Evolutionary conservation across 53 echinoderm and acorn worm species (phyloP), one percentile per base, ranked within the genome.

Genomic region (Pentamera pediparva): DNA sequence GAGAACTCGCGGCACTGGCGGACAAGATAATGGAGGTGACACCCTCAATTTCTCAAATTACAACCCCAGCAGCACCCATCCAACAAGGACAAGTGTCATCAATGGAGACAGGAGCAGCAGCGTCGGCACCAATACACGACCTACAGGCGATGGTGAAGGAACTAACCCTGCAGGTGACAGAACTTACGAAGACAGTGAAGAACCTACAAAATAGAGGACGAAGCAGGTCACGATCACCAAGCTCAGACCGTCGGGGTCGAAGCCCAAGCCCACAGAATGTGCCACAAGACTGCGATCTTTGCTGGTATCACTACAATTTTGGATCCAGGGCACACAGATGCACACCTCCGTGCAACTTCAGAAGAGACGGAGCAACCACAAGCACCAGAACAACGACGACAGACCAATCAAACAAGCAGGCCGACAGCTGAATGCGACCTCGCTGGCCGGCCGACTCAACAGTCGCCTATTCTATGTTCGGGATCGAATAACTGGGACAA

Each of bases 391-490:
- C n/a, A n/a, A n/a, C n/a, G n/a, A n/a, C n/a, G n/a, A n/a, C 9
- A 41, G 25, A 26, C 30, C 59, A 58, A 12, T 12, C 25, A 58
- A 58, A 58, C 3, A 31, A 58, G 59, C 59, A 76, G 56, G 70
- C 79, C 69, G 29, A 70, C 32, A 55, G 69, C 48, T 67, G 50
- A 45, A 18, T 29, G 50, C 78, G 67, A 41, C 78, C 10, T 22
- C 2, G 29, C 17, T 45, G 15, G 13, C 78, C 40, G 78, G 78
- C 65, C 32, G 35, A 32, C 21, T 27, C 11, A 38, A 47, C 32
- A 52, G 78, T 81, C 72, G 81, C 51, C 81, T 74, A 24, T 74
- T 81, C 35, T 36, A 50, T 61, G 50, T 81, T 33, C 13, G 29
- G 20, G 75, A 82, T 20, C 62, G 37, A 50, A 13, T 25, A 4